These are phyloP conservation scores for Elegia similella DNA, from an alignment of 2,888 invertebrate species.

Conservation along the genomic window DNA sequence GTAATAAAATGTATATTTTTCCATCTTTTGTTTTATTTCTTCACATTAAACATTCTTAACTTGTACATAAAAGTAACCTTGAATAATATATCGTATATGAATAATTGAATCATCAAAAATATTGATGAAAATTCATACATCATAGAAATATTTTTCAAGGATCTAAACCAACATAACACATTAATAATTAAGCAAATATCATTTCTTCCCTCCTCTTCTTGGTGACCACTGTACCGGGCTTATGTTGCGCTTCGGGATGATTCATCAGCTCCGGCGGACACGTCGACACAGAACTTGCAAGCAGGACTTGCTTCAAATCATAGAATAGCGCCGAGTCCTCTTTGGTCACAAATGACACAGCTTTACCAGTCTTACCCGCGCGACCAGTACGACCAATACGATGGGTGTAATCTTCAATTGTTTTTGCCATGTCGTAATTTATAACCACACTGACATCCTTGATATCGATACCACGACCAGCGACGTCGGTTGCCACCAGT, in stretches of 20 bases:
- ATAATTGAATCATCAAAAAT: not conserved
- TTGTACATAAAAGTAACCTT: not conserved
- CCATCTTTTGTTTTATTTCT: constrained; percentile 18
- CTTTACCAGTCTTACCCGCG: constrained; percentile 98
- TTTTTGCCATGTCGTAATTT: constrained; percentile 99
- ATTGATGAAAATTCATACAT: not conserved
- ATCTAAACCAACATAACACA: not conserved
- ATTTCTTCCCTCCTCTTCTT: constrained; percentile 97
- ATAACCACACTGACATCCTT: constrained; percentile 99
- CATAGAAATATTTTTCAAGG: not conserved
- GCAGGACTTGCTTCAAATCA: constrained; percentile 95
- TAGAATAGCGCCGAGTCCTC: constrained; percentile 98
- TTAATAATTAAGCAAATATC: constrained; percentile 90
- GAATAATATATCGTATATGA: no score
- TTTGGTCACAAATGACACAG: constrained; percentile 97
- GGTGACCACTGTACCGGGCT: constrained; percentile 96
- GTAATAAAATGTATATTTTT: constrained; percentile 45
- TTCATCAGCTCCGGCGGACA: constrained; percentile 98
- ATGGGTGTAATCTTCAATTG: constrained; percentile 98
- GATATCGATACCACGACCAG: constrained; percentile 99
- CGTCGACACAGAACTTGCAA: constrained; percentile 94
- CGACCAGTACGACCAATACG: constrained; percentile 99
- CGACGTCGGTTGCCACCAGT: constrained; percentile 99
- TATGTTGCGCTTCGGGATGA: constrained; percentile 99
- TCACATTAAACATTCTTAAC: not conserved